Evolutionary conservation across 2,113 vertebrate genomes (phyloP), one percentile per base, ranked within the genome.

Genomic region (Turnix velox): DNA sequence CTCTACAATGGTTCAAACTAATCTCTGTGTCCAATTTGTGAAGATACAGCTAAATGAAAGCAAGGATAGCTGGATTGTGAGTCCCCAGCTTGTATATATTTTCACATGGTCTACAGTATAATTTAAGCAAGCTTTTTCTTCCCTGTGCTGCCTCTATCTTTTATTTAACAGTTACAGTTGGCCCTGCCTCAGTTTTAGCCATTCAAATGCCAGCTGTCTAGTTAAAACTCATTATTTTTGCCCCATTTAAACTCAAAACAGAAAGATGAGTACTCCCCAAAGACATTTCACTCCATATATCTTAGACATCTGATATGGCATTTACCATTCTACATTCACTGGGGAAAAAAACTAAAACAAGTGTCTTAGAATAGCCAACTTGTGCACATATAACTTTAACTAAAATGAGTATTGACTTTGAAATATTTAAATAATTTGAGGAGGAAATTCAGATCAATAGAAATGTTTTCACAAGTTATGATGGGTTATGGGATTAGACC

Each of bases 201-300:
- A 62, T 74, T 42, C 23, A 0, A 42, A 35, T 49, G 12, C 73
- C 87, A 92, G 46, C 42, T 95, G 81, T 87, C 77, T 84, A 66
- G 55, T 35, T 87, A 74, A 91, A 91, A 78, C 68, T 73, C 81
- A 87, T 89, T 91, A 87, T 84, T 87, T 89, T 35, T 94, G 73
- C 69, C 46, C 73, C 68, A 84, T 91, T 96, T 94, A 89, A 87
- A 95, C 51, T 84, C 55, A 84, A 89, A 89, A 74, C 43, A 84
- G 61, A 89, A 94, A 89, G 39, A 92, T 78, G 73, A 87, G n/a
- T 37, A 77, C 39, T 93, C 78, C 43, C 57, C 55, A 78, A 94
- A 89, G 84, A 63, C 67, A 15, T 54, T 30, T 91, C 39, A 74
- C 23, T 71, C 51, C 57, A 55, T 68, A 46, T n/a, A 82, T 89